These are phyloP conservation scores for Apostichopus leukothele DNA, from an alignment of 53 echinoderm and acorn worm genomes.

Conservation along the genomic window DNA sequence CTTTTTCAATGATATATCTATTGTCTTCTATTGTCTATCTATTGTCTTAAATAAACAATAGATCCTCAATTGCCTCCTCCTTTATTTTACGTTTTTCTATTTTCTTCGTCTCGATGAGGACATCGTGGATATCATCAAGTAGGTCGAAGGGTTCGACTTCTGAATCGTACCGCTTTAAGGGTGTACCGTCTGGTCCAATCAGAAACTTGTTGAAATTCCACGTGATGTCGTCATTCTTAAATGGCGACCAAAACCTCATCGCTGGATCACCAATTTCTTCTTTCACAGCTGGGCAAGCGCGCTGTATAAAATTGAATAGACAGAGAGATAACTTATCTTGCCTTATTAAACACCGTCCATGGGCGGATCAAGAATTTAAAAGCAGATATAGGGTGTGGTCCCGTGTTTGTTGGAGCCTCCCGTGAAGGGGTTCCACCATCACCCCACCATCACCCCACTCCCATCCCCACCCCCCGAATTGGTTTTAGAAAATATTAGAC, in stretches of 20 bases:
- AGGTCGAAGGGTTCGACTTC: conserved; percentile 55
- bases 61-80: not conserved
- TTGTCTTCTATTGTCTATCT: too few relatives aligned
- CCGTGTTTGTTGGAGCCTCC: too few relatives aligned
- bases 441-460: too few relatives aligned
- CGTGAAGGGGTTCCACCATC: too few relatives aligned
- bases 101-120: conserved; percentile 34
- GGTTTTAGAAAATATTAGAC: too few relatives aligned
- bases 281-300: conserved; percentile 72
- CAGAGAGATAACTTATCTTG: not conserved
- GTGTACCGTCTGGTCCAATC: conserved; percentile 61
- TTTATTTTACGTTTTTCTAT: not conserved
- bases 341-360: not conserved
- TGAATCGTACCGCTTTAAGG: conserved; percentile 81
- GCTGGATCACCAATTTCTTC: conserved; percentile 77
- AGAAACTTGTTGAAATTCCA: conserved; percentile 97
- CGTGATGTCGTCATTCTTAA: conserved; percentile 74
- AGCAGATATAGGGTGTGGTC: too few relatives aligned
- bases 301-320: conserved; percentile 45
- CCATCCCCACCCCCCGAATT: too few relatives aligned
- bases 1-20: too few relatives aligned
- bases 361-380: too few relatives aligned
- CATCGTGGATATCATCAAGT: conserved; percentile 52
- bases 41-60: conserved; percentile 3
- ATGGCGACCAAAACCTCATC: conserved; percentile 73